A percentile compares a stretch with the other conserved stretches of the same genome.
These are phyloP conservation scores for Morone saxatilis DNA, from an alignment of 2,113 vertebrate species.

Conservation along the genomic window DNA sequence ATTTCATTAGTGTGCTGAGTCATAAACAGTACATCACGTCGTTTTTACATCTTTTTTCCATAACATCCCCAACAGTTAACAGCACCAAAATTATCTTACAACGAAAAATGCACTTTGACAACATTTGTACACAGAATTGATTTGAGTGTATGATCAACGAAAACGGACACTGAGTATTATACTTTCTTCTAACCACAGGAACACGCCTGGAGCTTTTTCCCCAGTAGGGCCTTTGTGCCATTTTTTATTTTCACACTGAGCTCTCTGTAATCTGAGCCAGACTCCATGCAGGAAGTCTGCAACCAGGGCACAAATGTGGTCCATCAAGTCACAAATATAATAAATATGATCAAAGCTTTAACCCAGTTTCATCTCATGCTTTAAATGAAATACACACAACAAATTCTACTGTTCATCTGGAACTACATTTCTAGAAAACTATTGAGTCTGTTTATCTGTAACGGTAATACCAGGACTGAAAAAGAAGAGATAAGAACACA, in stretches of 20 bases:
- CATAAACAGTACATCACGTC: not conserved
- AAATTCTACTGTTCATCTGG: not conserved
- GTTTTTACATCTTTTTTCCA: not conserved
- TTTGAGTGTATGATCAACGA: not conserved
- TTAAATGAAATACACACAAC: not conserved
- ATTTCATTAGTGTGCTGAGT: not conserved
- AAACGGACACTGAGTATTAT: not conserved
- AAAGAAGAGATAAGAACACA: not conserved
- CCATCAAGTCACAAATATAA: constrained; percentile 10
- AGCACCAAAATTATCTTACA: not conserved
- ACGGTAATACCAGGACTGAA: not conserved
- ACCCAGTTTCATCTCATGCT: not conserved
- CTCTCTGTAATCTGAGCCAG: constrained; percentile 30
- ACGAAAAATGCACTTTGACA: not conserved
- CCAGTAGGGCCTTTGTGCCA: not conserved
- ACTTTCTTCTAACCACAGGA: constrained; percentile 26
- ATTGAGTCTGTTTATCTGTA: not conserved
- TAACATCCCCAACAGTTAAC: not conserved
- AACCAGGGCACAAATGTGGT: not conserved
- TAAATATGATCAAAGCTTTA: constrained; percentile 1
- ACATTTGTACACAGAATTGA: not conserved
- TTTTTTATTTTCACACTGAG: constrained; percentile 33
- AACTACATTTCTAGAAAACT: not conserved
- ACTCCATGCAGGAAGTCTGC: not conserved
- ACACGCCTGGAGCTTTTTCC: constrained; percentile 21